A percentile compares a stretch with the other conserved stretches of the same genome.
phyloP scores from a whole-genome alignment of 1,140 invertebrate genomes.

The Drosophila pseudoobscura region DNA sequence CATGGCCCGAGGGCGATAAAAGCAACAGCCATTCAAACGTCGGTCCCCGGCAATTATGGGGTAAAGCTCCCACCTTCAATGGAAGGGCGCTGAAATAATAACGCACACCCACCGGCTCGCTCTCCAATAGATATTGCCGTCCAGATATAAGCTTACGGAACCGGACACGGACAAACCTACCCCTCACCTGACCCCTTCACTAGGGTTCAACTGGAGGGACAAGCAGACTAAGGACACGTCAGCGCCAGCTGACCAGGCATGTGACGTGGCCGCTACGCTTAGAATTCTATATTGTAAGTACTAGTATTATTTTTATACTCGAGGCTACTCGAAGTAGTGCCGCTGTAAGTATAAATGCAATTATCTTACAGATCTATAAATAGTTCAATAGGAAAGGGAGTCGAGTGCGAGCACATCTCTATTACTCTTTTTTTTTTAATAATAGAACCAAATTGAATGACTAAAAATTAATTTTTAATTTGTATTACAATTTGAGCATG shows the following conservation, averaged over 20 bases:
- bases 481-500: too few species aligned
- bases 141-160: slow-evolving; percentile 17
- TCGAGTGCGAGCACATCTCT: background rate
- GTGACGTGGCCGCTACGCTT: slow-evolving; percentile 42
- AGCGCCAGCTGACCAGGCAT: slow-evolving; percentile 15
- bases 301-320: slow-evolving; percentile 33
- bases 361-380: background rate
- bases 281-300: slow-evolving; percentile 27
- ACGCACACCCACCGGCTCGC: too few species aligned
- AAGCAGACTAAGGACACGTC: slow-evolving; percentile 40
- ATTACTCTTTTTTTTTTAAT: too few species aligned
- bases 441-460: too few species aligned
- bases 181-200: slow-evolving; percentile 22
- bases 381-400: too few species aligned
- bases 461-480: too few species aligned
- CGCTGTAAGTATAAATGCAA: slow-evolving; percentile 5
- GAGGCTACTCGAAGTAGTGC: background rate
- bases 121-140: slow-evolving; percentile 18
- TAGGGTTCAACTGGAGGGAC: slow-evolving; percentile 25
- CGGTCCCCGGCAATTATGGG: slow-evolving; percentile 39
- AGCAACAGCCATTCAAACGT: slow-evolving; percentile 15
- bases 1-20: slow-evolving; percentile 28
- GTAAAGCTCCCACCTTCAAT: background rate
- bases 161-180: background rate
- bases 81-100: background rate